Conservation (phyloP, 1,140 invertebrate genomes). For the Drosophila bocqueti region DNA sequence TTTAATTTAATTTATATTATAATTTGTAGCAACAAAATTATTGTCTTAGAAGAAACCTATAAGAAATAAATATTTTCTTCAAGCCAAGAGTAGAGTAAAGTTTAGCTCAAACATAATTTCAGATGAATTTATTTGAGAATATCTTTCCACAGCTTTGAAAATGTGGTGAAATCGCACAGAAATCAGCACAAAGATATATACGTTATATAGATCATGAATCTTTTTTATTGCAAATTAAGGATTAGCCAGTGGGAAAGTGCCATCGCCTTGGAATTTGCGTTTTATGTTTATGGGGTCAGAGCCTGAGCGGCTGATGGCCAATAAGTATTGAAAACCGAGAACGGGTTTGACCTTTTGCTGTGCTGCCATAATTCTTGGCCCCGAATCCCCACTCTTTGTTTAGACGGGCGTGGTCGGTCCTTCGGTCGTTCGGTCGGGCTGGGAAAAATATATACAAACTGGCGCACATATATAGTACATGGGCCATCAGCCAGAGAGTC, state of each 20-base stretch:
- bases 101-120: background rate
- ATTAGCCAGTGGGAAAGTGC: constrained; percentile 37
- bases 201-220: constrained; percentile 37
- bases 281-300: constrained; percentile 30
- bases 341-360: constrained; percentile 54
- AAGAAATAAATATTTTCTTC: background rate
- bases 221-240: constrained; percentile 54
- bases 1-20: background rate
- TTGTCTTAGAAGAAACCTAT: background rate
- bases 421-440: background rate
- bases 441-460: constrained; percentile 17
- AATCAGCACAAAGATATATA: background rate
- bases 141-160: background rate
- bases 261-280: constrained; percentile 36
- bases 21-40: too few species aligned
- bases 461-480: constrained; percentile 1
- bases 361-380: constrained; percentile 50
- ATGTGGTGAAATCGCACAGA: background rate
- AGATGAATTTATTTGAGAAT: background rate
- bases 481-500: constrained; percentile 23
- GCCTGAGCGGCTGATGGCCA: constrained; percentile 28
- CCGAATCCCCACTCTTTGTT: constrained; percentile 30
- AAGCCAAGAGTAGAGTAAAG: background rate
- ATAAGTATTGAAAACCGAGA: constrained; percentile 52
- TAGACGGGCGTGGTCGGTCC: constrained; percentile 25